Evolutionary conservation across 2,888 invertebrate genomes (phyloP).

Genomic region (Agrochola litura): DNA sequence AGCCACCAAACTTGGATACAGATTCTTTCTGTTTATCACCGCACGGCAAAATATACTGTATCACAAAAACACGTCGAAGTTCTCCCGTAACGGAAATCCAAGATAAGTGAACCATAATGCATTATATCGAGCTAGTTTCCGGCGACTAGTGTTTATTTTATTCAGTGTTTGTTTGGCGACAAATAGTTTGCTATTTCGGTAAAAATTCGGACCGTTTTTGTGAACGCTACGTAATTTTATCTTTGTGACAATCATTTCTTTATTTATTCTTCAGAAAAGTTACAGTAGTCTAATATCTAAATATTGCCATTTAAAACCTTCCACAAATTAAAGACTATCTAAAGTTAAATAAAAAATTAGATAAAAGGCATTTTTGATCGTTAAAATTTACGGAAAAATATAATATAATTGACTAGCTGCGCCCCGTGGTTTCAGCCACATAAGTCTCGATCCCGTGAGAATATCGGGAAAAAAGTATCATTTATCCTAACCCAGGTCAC

Average conservation of each 20-base stretch:
- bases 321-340: neutral
- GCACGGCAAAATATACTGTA: neutral
- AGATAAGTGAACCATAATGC: slow-evolving; percentile 23
- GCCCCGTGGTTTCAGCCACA: too few species aligned
- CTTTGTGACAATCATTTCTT: neutral
- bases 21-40: neutral
- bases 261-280: neutral
- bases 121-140: slow-evolving; percentile 10
- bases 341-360: neutral
- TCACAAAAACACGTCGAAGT: neutral
- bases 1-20: neutral
- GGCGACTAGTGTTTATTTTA: neutral
- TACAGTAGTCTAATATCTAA: neutral
- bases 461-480: too few species aligned
- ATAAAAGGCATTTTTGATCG: too few species aligned
- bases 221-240: neutral
- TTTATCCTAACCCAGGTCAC: too few species aligned
- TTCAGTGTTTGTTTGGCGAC: slow-evolving; percentile 9
- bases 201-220: neutral
- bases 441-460: too few species aligned
- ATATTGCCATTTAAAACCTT: neutral
- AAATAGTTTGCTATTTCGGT: neutral
- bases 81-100: slow-evolving; percentile 27
- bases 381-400: too few species aligned
- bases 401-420: too few species aligned